Conservation (phyloP, 2,888 invertebrate genomes). For the Cenopis cana region DNA sequence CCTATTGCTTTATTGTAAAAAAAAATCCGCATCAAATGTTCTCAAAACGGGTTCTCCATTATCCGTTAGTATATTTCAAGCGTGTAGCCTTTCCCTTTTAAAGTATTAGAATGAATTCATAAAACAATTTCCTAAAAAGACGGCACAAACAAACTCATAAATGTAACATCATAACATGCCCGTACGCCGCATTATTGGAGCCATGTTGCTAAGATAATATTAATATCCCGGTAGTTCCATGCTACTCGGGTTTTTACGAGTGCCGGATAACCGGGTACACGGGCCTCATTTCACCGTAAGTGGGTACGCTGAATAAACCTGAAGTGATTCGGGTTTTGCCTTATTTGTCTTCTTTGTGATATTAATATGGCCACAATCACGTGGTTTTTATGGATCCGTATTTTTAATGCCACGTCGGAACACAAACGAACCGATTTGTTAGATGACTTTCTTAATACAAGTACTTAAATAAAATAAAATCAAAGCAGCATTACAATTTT, state of each 20-base stretch:
- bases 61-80: background rate
- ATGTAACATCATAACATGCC: conserved; percentile 33
- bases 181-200: conserved; percentile 28
- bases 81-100: background rate
- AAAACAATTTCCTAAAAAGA: conserved; percentile 18
- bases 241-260: conserved; percentile 27
- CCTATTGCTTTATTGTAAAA: too few relatives aligned
- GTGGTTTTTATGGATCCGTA: too few relatives aligned
- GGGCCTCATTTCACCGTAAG: conserved; percentile 1
- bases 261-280: conserved; percentile 17
- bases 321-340: background rate
- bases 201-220: conserved; percentile 39
- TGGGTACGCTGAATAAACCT: background rate
- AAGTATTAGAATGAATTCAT: conserved; percentile 11
- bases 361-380: background rate
- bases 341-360: background rate
- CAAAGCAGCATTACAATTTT: too few relatives aligned
- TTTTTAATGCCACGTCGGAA: too few relatives aligned
- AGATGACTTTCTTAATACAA: too few relatives aligned
- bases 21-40: too few relatives aligned
- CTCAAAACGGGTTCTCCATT: too few relatives aligned
- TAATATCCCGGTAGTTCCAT: conserved; percentile 30
- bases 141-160: conserved; percentile 35
- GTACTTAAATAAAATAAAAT: too few relatives aligned
- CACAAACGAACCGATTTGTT: too few relatives aligned